phyloP scores from a whole-genome alignment of 2,797 vertebrate genomes.

The Eulemur rubriventer region DNA sequence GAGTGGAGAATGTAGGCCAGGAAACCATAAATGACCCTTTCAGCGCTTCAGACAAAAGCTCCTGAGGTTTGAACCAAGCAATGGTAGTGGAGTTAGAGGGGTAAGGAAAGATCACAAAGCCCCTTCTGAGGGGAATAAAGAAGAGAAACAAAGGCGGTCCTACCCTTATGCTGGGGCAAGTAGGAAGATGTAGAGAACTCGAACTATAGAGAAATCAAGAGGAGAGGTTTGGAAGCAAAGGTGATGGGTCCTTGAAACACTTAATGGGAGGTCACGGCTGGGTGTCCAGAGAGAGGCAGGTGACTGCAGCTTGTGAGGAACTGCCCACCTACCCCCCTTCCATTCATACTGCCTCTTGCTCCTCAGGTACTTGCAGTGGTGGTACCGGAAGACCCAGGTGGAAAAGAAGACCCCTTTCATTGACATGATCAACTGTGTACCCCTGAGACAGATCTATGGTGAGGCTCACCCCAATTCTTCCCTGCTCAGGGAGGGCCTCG shows the following conservation, averaged over 20 bases:
- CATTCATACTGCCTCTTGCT: conserved; percentile 23
- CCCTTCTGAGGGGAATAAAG: background rate
- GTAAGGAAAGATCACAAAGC: conserved; percentile 22
- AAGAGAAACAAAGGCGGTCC: conserved; percentile 28
- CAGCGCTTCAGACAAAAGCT: background rate
- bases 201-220: background rate
- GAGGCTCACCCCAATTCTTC: conserved; percentile 62
- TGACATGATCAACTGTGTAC: conserved; percentile 91
- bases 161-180: background rate
- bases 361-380: conserved; percentile 93
- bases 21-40: background rate
- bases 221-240: background rate
- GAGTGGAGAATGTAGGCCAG: background rate
- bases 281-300: background rate
- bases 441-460: conserved; percentile 97
- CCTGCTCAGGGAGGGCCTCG: background rate
- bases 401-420: conserved; percentile 97
- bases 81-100: background rate
- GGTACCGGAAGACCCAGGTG: conserved; percentile 94
- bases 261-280: background rate
- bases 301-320: background rate
- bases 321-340: background rate
- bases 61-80: background rate
- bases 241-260: background rate
- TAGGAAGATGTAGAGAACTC: background rate